Evolutionary conservation across 2,113 vertebrate species (phyloP), one percentile per base, ranked within the genome.

Genomic region (Procapra przewalskii): DNA sequence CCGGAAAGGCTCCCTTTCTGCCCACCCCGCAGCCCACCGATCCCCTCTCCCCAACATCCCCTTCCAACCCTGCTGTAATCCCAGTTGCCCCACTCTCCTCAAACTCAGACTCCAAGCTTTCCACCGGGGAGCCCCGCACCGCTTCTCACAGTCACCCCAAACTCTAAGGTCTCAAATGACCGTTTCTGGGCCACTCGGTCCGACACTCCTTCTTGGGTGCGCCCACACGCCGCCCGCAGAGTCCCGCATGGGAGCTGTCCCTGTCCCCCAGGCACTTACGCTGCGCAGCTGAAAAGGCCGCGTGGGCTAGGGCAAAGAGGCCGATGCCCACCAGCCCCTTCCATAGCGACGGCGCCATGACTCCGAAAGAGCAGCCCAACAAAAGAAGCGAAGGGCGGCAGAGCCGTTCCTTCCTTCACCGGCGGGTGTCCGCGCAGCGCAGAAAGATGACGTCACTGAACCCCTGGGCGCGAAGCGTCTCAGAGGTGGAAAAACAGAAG

Each of bases 271-370:
- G 16, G 43, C 81, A 98, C 98, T 98, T 96, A 98, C 97, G 99
- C 97, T 99, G 99, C 91, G 99, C 99, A 50, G 99, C 99, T 23
- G 99, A 99, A 97, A 99, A 99, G 91, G 99, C 99, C 50, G 99
- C 99, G 64, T 99, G 99, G 54, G 99, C 99, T 98, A 99, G 98
- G 13, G 99, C 99, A 96, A 99, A 99, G 4, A 99, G 99, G 90
- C 99, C 99, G 62, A 99, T 94, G 50, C 99, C 99, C 97, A 99
- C 99, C 93, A 99, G 98, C 97, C 99, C 99, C 99, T 99, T 99
- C 99, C 99, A 99, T 87, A 99, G 98, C 94, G 99, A 99, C 96
- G 99, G 99, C 86, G 99, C 99, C 99, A 99, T 99, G 98, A 99
- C 99, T 59, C 31, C 33, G 55, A 93, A 90, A 93, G 97, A 96